Base-by-base conservation (phyloP, 1,140 invertebrate species). In the Rhysida immarginata region DNA sequence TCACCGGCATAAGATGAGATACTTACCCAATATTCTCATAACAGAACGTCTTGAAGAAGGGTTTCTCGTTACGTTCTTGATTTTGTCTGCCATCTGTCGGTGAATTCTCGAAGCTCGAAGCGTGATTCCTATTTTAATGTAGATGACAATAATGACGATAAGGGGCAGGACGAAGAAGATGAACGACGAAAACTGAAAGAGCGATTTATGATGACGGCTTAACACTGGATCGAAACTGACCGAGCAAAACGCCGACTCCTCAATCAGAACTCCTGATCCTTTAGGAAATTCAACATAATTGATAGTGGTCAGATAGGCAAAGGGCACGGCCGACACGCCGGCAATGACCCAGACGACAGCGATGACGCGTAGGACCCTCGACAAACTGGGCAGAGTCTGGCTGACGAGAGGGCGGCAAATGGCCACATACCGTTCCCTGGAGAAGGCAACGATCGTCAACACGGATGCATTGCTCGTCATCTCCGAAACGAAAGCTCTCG, bases 351-450 rank as follows among this genome's bases (percentile, higher is more conserved):
- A 95, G 11, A 90, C 74, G 11, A 74, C 71, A 1, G 80, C 71
- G 45, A 95, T 90, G 46, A 91, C 86, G 27, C 82, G 77, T 16
- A 86, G 65, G 1, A 87, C 85, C 25, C 88, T 74, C 44, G 83
- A 79, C 35, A 91, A 74, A 3, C 84, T 84, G 0, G 84, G 83
- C 75, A 90, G 84, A 2, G 81, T 80, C 65, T 89, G 79, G 66
- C 66, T 68, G 61, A 83, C 79, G 35, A 95, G 70, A 0, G 90
- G 89, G 69, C 94, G 83, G 64, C 90, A 95, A 61, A 96, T 94
- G 16, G 91, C 91, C 26, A 94, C 68, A 72, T 94, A 96, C 43
- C 90, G 76, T 67, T 87, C 85, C n/a, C 85, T 73, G 13, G 84
- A 87, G 59, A 88, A 74, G 16, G 82, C 83, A 26, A 90, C 85